Evolutionary conservation across 2,888 invertebrate genomes (phyloP), one percentile per base, ranked within the genome.

Genomic region (Aplocera efformata): DNA sequence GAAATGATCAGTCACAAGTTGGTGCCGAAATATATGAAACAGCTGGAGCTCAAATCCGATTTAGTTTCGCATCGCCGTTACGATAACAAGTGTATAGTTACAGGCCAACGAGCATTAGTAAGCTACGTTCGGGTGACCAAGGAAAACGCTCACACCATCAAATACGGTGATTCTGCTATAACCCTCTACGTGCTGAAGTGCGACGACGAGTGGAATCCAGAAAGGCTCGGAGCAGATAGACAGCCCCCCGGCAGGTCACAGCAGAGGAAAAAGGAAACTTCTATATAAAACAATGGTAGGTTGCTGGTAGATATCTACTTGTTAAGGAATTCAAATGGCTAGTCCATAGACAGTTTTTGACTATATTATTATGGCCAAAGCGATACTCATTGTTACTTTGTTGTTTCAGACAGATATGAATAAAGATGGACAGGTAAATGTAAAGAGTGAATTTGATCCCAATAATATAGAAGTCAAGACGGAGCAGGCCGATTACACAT

Each of bases 21-120:
- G 45, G 50, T 51, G 25, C 50, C 50, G 10, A 51, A 51, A 13
- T 51, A 42, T 31, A 48, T 51, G 42, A 48, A 48, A 32, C 40
- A 51, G 21, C 30, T 51, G 4, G 48, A 42, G 32, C 22, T 45
- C 33, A 51, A 48, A 32, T 48, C 39, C 3, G 50, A 51, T 20
- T 32, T 40, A 6, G 27, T 35, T 22, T 45, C 48, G 6, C 42
- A 45, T 32, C 42, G 42, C 3, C 48, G 45, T 6, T 42, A 51
- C 10, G 45, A 51, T 9, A 45, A 35, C 17, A 51, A 42, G 32
- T 38, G 45, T 40, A 30, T 48, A 11, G 48, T 42, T 7, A 42
- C 42, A 23, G 50, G 50, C 1, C 36, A 42, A 10, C 42, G 42
- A 1, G 50, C 42, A 1, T 20, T 48, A 27, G 29, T 42, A 1